Evolutionary conservation across 1,140 invertebrate species (phyloP).

Genomic region (Pristionchus pacificus): DNA sequence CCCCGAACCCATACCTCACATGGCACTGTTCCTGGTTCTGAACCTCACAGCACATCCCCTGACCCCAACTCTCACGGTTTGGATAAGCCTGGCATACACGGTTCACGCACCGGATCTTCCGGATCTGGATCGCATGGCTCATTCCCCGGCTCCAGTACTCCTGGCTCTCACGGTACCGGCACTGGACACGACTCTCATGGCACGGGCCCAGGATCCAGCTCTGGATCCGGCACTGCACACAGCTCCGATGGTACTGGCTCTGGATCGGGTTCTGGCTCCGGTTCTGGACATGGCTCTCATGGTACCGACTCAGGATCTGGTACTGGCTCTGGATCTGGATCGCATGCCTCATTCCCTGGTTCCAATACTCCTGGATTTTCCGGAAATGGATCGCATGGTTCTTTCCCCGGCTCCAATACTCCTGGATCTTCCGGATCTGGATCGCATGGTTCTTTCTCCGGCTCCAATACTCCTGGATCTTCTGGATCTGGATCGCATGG

Average conservation of each 20-base stretch:
- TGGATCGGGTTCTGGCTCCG: neutral
- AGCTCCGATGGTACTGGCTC: neutral
- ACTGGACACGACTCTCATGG: no score
- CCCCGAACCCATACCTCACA: no score
- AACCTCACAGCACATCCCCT: no score
- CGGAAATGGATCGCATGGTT: neutral
- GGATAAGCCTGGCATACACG: neutral
- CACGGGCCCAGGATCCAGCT: neutral
- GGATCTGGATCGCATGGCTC: neutral
- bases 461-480: no score
- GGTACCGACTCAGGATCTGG: no score
- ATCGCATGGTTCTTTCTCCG: neutral
- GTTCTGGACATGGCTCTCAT: neutral
- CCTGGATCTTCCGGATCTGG: neutral
- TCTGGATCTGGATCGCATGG: no score
- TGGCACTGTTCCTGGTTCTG: no score
- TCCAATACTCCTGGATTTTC: neutral
- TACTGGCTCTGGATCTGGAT: neutral
- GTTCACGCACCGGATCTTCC: neutral
- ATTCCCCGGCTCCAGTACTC: no score
- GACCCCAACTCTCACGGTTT: no score
- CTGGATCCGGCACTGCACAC: neutral
- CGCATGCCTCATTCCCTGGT: no score
- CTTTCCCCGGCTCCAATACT: no score
- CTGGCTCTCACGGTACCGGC: no score